Evolutionary conservation across 2,113 vertebrate genomes (phyloP).

Genomic region (Accipiter cooperii): DNA sequence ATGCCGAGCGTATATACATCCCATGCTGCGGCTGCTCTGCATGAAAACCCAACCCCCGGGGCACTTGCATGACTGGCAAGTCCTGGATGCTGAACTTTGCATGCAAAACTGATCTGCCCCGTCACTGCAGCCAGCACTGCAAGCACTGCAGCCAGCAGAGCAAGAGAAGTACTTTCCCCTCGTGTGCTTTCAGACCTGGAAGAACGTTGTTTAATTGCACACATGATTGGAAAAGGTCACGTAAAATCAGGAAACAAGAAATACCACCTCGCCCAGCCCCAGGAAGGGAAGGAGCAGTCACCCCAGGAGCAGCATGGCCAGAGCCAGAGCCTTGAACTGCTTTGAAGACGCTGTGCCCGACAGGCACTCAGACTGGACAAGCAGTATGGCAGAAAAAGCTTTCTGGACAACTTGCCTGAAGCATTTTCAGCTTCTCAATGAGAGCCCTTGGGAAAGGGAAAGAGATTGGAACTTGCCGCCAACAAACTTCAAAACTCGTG

Average conservation of each 20-base stretch:
- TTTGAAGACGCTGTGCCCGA: neutral
- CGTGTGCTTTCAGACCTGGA: neutral
- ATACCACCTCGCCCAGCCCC: neutral
- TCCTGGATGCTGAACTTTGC: neutral
- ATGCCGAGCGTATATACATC: accelerated
- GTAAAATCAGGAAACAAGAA: neutral
- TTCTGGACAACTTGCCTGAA: neutral
- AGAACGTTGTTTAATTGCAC: neutral
- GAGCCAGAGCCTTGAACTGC: neutral
- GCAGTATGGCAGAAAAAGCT: neutral
- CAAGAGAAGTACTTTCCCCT: neutral
- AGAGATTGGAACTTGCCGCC: neutral
- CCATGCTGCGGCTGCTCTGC: neutral
- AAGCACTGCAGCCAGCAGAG: neutral
- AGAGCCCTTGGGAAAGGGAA: neutral
- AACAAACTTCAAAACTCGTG: neutral
- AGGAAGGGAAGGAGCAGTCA: neutral
- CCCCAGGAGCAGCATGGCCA: neutral
- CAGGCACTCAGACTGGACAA: neutral
- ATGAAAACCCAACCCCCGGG: neutral
- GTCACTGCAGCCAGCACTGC: neutral
- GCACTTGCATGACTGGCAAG: neutral
- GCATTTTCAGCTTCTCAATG: neutral
- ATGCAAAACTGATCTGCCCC: accelerated
- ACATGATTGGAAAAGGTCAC: neutral